phyloP scores from a whole-genome alignment of 2,888 invertebrate species.

The Apamea anceps region DNA sequence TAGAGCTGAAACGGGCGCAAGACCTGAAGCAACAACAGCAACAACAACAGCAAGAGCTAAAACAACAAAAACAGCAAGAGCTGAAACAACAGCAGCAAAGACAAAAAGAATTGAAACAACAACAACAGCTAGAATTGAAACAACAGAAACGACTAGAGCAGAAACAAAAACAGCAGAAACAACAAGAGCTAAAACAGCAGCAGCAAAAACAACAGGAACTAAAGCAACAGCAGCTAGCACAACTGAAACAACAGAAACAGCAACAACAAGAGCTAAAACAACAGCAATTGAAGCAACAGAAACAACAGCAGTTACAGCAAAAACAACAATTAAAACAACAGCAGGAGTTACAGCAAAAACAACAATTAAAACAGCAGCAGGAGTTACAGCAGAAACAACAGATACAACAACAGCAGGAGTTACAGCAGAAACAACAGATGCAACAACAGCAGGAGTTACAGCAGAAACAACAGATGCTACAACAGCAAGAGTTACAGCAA shows the following conservation, averaged over 20 bases:
- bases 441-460: constrained; percentile 35
- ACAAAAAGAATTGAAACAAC: constrained; percentile 40
- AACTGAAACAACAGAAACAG: constrained; percentile 23
- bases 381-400: constrained; percentile 31
- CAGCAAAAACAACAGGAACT: constrained; percentile 37
- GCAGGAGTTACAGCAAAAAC: constrained; percentile 30
- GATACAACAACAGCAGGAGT: constrained; percentile 33
- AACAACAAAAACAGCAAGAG: constrained; percentile 38
- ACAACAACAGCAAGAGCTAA: constrained; percentile 32
- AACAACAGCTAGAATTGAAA: constrained; percentile 33
- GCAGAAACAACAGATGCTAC: constrained; percentile 35
- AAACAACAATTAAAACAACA: constrained; percentile 37
- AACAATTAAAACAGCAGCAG: constrained; percentile 18
- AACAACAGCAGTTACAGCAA: constrained; percentile 33
- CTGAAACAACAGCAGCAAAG: constrained; percentile 32
- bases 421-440: constrained; percentile 33
- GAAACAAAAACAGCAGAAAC: constrained; percentile 42
- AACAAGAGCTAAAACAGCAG: constrained; percentile 23
- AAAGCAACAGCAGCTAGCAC: constrained; percentile 40
- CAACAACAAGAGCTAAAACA: constrained; percentile 31
- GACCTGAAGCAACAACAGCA: constrained; percentile 35
- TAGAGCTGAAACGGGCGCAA: constrained; percentile 54
- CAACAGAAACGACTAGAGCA: constrained; percentile 40
- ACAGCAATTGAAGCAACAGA: constrained; percentile 32
- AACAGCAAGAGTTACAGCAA: constrained; percentile 33